Evolutionary conservation across 30 jellyfish, hydroid and myxozoan genomes (phyloP).

Genomic region (Hydractinia symbiolongicarpus): DNA sequence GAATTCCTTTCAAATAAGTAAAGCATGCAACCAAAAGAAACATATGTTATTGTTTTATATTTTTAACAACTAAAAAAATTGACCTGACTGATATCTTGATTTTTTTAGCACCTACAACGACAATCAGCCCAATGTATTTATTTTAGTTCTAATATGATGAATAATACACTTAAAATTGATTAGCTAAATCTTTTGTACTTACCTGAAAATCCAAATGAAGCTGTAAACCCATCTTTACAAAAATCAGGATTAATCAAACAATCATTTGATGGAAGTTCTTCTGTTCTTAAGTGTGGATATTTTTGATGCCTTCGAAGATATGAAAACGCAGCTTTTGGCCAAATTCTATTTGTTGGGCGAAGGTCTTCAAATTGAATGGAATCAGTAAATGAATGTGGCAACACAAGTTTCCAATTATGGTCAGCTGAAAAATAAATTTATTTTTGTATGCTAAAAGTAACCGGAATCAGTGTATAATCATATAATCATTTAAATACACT

Average conservation of each 20-base stretch:
- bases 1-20: too few species aligned
- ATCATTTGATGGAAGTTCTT: background rate
- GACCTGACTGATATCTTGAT: too few species aligned
- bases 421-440: background rate
- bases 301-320: background rate
- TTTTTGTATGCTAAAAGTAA: too few species aligned
- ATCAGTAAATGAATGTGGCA: background rate
- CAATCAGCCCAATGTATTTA: too few species aligned
- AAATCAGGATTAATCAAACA: background rate
- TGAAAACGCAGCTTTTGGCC: background rate
- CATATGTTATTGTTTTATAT: too few species aligned
- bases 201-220: conserved; percentile 2
- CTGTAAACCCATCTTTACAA: conserved; percentile 6
- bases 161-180: too few species aligned
- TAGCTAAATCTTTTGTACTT: background rate
- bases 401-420: conserved; percentile 7
- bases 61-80: too few species aligned
- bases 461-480: too few species aligned
- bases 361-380: background rate
- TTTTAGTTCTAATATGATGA: too few species aligned
- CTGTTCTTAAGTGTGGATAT: background rate
- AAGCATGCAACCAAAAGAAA: too few species aligned
- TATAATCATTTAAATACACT: too few species aligned
- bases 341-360: conserved; percentile 5
- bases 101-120: too few species aligned